Base-by-base conservation (phyloP, 30 jellyfish, hydroid and myxozoan genomes). In the Hydractinia symbiolongicarpus region DNA sequence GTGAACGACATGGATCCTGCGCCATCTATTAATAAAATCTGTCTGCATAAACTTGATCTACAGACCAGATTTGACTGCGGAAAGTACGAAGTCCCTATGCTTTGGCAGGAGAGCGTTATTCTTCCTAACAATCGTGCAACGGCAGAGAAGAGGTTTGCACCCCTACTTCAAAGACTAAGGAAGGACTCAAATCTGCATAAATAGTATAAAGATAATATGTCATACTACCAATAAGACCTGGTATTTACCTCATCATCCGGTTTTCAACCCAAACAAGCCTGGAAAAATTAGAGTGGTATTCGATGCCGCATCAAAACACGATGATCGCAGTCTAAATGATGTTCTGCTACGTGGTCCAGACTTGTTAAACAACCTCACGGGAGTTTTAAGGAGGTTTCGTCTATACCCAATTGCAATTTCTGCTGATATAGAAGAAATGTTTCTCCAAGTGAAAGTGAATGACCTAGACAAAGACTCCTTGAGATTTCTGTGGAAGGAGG, bases 341-440 rank as follows among this genome's bases (percentile, higher is more conserved):
- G 73, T 68, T 7, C n/a, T 17, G 9, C n/a, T 71, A 50, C 30
- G 40, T 21, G 81, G 81, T 6, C 81, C 81, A 71, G 81, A 71
- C 71, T 20, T 71, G 81, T 9, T 71, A 8, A 71, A 71, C n/a
- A 71, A 71, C n/a, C n/a, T 71, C n/a, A 17, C 50, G 9, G 81
- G 81, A 8, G 61, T 71, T 15, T 50, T 71, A 8, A 11, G 4
- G 56, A 71, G 81, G 50, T 71, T 71, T 17, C 56, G 81, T 17
- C 56, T 50, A 10, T 40, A 50, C 81, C 56, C 56, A 8, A 71
- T 71, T 7, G 61, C 81, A 17, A 6, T 71, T 7, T 21, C 81
- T 58, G 81, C 81, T 21, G 81, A 71, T 44, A 68, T 81, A 5
- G 84, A 79, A 64, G 83, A 61, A 20, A 82, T 82, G 90, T 82